These are phyloP conservation scores for Ianthella basta DNA, from an alignment of 37 sponge, comb jelly and placozoan genomes.

Conservation along the genomic window DNA sequence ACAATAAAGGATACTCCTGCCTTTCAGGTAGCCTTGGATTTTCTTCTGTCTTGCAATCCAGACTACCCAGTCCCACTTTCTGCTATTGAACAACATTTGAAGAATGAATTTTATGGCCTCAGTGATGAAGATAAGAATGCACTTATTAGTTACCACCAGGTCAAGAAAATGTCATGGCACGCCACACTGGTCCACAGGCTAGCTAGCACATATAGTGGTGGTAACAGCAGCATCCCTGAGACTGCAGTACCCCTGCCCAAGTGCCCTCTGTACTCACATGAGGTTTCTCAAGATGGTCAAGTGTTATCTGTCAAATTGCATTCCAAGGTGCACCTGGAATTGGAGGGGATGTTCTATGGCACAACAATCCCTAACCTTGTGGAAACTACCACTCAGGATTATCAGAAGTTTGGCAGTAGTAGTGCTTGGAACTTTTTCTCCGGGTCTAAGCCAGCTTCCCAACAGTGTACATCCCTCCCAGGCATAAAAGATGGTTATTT, in stretches of 20 bases:
- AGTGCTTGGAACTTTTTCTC: constrained; percentile 1
- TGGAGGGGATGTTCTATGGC: too few species aligned
- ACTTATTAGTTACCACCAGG: constrained; percentile 27
- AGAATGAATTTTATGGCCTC: constrained; percentile 41
- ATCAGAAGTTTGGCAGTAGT: too few species aligned
- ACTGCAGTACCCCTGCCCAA: too few species aligned
- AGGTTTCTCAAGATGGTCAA: too few species aligned
- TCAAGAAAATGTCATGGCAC: not conserved
- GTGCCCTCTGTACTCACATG: too few species aligned
- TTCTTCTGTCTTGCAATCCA: constrained; percentile 41
- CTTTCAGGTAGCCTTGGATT: constrained; percentile 45
- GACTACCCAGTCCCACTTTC: constrained; percentile 38
- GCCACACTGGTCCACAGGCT: too few species aligned
- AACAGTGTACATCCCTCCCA: constrained; percentile 28
- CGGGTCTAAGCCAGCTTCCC: not conserved
- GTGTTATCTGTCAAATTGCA: too few species aligned
- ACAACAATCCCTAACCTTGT: too few species aligned
- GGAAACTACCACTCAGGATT: too few species aligned
- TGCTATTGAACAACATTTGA: constrained; percentile 31
- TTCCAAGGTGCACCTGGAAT: too few species aligned
- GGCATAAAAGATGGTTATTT: constrained; percentile 50
- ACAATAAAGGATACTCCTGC: constrained; percentile 37
- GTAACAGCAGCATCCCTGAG: too few species aligned
- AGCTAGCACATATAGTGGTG: too few species aligned
- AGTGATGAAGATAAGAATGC: constrained; percentile 20